Evolutionary conservation across 2,888 invertebrate species (phyloP), one percentile per base, ranked within the genome.

Genomic region (Tiliacea citrago): DNA sequence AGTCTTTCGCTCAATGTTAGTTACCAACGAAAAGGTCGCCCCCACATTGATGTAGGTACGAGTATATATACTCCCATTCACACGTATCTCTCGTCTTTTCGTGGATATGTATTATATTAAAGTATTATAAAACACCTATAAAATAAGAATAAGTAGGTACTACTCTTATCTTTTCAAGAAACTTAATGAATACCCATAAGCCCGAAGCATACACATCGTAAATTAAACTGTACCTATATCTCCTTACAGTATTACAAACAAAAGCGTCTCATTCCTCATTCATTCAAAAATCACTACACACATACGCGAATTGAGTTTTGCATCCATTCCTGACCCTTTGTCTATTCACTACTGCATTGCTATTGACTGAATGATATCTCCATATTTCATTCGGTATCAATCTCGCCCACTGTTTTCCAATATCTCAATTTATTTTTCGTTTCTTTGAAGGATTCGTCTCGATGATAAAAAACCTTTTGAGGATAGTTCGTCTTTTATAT

Each of bases 381-480:
- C 76, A 86, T 86, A 85, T 89, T 86, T 87, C 82, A 79, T 77
- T 83, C 68, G 72, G 76, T 76, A 86, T 88, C 85, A 84, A 86
- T 86, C 87, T 77, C 77, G 68, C 63, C 68, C 77, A 82, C 77
- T 86, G 87, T 88, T 88, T 84, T 79, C 81, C 84, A 86, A 85
- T 86, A 83, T 88, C 77, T 70, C 83, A 81, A 75, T 85, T 84
- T 79, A 82, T 81, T 82, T 81, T 78, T 63, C 62, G 65, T 62
- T 77, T 57, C 72, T 85, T 80, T 77, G 82, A 82, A 79, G 68
- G 71, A 73, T 73, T 65, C 79, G 70, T 81, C 51, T 77, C 63
- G 62, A 78, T 79, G 76, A 67, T 82, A 72, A 65, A 85, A 85
- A 82, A 65, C 81, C 76, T 84, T 81, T 85, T 81, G 79, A 76